Base-by-base conservation (phyloP, 2,888 invertebrate genomes). In the Leucophenga maculata region DNA sequence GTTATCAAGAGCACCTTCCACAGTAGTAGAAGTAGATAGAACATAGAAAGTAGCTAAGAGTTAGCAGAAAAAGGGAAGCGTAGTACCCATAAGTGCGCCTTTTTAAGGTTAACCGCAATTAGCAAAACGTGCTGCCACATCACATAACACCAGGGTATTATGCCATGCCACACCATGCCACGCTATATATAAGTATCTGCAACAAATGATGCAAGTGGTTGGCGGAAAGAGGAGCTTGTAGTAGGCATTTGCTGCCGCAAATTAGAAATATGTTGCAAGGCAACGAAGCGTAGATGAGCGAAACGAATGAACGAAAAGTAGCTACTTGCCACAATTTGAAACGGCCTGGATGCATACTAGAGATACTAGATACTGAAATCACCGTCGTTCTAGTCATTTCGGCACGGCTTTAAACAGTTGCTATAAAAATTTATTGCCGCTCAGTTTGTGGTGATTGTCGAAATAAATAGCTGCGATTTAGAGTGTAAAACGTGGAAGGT, bases 61-160 rank as follows among this genome's bases (percentile, higher is more conserved):
- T n/a, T 44, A 39, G 65, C 39, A 20, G 68, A 44, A 48, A 60
- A 68, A n/a, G n/a, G 68, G 14, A 54, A 20, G n/a, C 14, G 20
- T 39, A 26, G 26, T 4, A 26, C 26, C 26, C 4, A 26, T 26
- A 26, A 26, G 2, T 3, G 67, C 67, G 46, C 44, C 52, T 6
- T 46, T 59, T 32, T 48, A 57, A 50, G 60, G 67, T 68, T 59
- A 59, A 68, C 67, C 60, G 60, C 67, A 68, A 68, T 68, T 68
- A 68, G 67, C 50, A 20, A 16, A 31, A 11, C 13, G 60, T 31
- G 14, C 48, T 39, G 39, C 39, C 39, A 39, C 39, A 39, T 11
- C 4, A 11, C 39, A 39, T 8, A 3, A 39, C 26, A 26, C 26
- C 26, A 26, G 26, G 4, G 11, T 9, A 39, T 39, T 39, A 39